Percentiles rank a stretch among this genome's conserved stretches.
Evolutionary conservation across 2,113 vertebrate species (phyloP).

Genomic region (Pungitius pungitius): DNA sequence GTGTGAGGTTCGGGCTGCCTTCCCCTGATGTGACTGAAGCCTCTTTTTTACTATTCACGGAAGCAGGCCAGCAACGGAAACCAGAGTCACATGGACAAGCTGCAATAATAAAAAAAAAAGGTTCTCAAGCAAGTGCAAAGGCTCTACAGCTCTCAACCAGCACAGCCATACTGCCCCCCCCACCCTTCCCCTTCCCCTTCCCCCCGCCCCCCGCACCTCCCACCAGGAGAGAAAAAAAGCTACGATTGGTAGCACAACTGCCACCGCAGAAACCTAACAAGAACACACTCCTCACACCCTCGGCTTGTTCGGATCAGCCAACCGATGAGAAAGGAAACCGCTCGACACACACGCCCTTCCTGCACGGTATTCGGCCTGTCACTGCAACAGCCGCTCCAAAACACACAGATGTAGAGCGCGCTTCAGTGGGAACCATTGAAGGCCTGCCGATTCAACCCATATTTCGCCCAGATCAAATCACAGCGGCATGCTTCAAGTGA

Average conservation of each 20-base stretch:
- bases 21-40: conserved; percentile 37
- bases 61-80: conserved; percentile 82
- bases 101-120: conserved; percentile 68
- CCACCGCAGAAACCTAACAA: conserved; percentile 71
- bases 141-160: conserved; percentile 38
- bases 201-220: neutral
- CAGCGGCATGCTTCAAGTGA: neutral
- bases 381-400: conserved; percentile 13
- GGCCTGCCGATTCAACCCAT: neutral
- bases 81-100: conserved; percentile 81
- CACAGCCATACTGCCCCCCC: neutral
- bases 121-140: conserved; percentile 53
- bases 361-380: conserved; percentile 66
- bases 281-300: conserved; percentile 76
- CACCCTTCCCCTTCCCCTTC: no score
- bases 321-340: conserved; percentile 80
- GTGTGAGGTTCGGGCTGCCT: conserved; percentile 43
- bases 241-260: conserved; percentile 29
- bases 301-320: conserved; percentile 67
- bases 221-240: neutral
- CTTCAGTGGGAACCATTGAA: neutral
- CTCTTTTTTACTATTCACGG: conserved; percentile 75
- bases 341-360: conserved; percentile 80
- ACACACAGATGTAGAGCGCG: neutral
- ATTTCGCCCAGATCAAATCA: neutral